phyloP scores from a whole-genome alignment of 2,888 invertebrate genomes.

The Tetheella fluctuosa region DNA sequence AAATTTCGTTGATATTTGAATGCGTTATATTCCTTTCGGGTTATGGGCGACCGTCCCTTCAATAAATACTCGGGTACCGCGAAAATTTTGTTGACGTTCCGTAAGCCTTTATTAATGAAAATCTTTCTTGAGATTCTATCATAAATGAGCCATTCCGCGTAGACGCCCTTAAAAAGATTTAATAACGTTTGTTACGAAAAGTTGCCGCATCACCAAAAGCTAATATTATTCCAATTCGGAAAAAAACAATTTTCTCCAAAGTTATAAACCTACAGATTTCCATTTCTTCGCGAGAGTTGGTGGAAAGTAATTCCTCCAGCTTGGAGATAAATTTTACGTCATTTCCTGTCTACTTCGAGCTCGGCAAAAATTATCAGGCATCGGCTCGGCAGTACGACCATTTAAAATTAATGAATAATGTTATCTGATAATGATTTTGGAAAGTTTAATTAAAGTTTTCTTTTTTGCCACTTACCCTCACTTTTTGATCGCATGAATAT shows the following conservation, averaged over 20 bases:
- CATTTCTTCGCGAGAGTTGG: slow-evolving; percentile 74
- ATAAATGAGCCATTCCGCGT: slow-evolving; percentile 44
- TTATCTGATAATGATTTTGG: slow-evolving; percentile 81
- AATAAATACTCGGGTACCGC: slow-evolving; percentile 63
- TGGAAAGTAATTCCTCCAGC: slow-evolving; percentile 78
- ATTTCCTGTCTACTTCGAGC: slow-evolving; percentile 75
- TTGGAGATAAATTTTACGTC: slow-evolving; percentile 80
- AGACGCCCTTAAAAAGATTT: slow-evolving; percentile 49
- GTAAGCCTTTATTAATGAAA: slow-evolving; percentile 69
- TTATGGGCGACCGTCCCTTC: slow-evolving; percentile 64
- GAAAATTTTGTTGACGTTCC: slow-evolving; percentile 58
- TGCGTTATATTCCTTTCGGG: slow-evolving; percentile 74
- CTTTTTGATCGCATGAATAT: slow-evolving; percentile 76
- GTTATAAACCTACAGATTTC: slow-evolving; percentile 80
- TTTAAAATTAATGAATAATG: slow-evolving; percentile 84
- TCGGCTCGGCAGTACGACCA: slow-evolving; percentile 71
- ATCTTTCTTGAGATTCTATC: slow-evolving; percentile 43
- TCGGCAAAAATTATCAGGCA: slow-evolving; percentile 79
- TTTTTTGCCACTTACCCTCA: slow-evolving; percentile 57
- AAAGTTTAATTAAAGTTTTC: slow-evolving; percentile 82
- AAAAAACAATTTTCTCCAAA: slow-evolving; percentile 75
- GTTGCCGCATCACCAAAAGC: slow-evolving; percentile 64
- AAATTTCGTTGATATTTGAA: slow-evolving; percentile 82
- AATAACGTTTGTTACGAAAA: slow-evolving; percentile 62
- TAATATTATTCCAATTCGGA: slow-evolving; percentile 72